Evolutionary conservation across 2,797 vertebrate genomes (phyloP), one percentile per base, ranked within the genome.

Genomic region (Myiotriccus ornatus): DNA sequence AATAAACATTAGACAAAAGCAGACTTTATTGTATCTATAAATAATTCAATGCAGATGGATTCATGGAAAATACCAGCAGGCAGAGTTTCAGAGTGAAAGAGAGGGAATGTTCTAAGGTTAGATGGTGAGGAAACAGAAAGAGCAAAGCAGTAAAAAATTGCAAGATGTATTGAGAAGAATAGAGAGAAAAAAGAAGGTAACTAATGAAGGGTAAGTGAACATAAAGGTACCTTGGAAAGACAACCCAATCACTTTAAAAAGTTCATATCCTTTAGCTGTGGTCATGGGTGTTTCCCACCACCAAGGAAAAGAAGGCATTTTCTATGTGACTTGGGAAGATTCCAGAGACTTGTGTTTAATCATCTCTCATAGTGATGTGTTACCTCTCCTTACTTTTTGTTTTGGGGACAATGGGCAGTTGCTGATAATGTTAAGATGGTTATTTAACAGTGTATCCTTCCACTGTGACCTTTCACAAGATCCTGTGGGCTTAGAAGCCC

Each of bases 11-110:
- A 95, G 95, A 97, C 94, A 96, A 97, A 98, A 97, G 94, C 21
- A 1, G 87, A 88, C 85, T 96, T 97, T 97, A 98, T 98, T 97
- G 96, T 97, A 97, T 96, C 97, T 96, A 97, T 97, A 97, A 97
- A 98, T 97, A 98, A 98, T 97, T 97, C 87, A 97, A 94, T 96
- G 96, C 97, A 97, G 96, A 97, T 97, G 97, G 96, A 97, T 97
- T 97, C 94, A 95, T 97, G 97, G 95, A 95, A 97, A 97, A 94
- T 97, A 96, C 93, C 77, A 96, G 59, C 49, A 63, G 62, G 94
- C 71, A 94, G 92, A 95, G 90, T 97, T 97, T 95, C 59, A 75
- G 93, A 79, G 44, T 49, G 69, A 86, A 60, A 94, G 81, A 92
- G 55, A 65, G n/a, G 46, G 76, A 94, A 57, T 90, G 25, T 47